Evolutionary conservation across 1,140 invertebrate genomes (phyloP), one percentile per base, ranked within the genome.

Genomic region (Drosophila santomea): DNA sequence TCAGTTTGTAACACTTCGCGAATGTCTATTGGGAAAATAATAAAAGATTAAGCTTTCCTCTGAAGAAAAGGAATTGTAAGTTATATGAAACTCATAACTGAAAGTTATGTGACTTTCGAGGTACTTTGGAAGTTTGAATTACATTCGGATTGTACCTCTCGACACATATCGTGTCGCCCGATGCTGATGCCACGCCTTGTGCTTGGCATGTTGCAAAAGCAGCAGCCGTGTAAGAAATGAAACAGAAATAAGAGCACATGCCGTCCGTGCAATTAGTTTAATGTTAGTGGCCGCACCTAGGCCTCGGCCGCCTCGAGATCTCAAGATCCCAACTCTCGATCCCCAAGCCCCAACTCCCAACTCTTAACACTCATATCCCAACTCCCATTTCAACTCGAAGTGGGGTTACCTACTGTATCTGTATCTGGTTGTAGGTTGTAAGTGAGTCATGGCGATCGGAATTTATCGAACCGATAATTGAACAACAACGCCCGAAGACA

Each of bases 211-310:
- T 68, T 48, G 61, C 63, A 68, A 68, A 58, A 45, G 39, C 57
- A 38, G 57, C 61, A 63, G 45, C 57, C 45, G 35, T 51, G 61
- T 51, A 64, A 51, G 61, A 48, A 69, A 39, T 55, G 39, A 69
- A 39, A 57, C 8, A 14, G 36, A 67, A 74, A 74, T 74, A 74
- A 52, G 69, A 74, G 72, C 72, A 74, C 58, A 75, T 56, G 73
- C 59, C 52, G 54, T 52, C 43, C 52, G 54, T 59, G 73, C 73
- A 66, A 76, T 75, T 74, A 74, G 60, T 64, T 75, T 64, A 64
- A 74, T 74, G 73, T 55, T 76, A 75, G 72, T 74, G 69, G 69
- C 72, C 73, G 72, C 73, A 76, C 73, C 73, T 76, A 67, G 36
- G 60, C 72, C 47, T 50, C 25, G 45, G 60, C 51, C 63, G 48